Evolutionary conservation across 1,140 invertebrate genomes (phyloP).

Genomic region (Delia radicum): DNA sequence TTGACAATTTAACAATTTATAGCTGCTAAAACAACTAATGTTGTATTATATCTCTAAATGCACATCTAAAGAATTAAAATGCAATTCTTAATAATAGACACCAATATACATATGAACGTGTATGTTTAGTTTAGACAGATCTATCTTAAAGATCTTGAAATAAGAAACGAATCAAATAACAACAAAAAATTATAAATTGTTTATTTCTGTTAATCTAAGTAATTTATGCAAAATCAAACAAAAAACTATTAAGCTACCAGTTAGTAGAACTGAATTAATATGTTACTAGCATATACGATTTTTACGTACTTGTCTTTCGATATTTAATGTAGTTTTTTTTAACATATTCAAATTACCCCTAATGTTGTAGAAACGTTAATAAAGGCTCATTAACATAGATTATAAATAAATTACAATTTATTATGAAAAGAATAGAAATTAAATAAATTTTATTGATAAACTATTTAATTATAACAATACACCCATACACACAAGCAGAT

Average conservation of each 20-base stretch:
- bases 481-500: too few species aligned
- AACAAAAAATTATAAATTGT: slow-evolving; percentile 3
- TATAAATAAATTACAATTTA: slow-evolving; percentile 20
- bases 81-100: not conserved
- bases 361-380: not conserved
- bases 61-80: not conserved
- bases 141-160: not conserved
- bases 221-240: slow-evolving; percentile 19
- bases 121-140: too few species aligned
- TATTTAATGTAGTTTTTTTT: too few species aligned
- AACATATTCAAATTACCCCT: not conserved
- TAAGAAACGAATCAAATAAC: not conserved
- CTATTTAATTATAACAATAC: not conserved
- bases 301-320: not conserved
- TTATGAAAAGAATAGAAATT: not conserved
- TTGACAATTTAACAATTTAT: slow-evolving; percentile 22
- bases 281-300: not conserved
- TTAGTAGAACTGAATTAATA: not conserved
- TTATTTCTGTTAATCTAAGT: too few species aligned
- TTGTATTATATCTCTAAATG: not conserved
- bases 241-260: slow-evolving; percentile 4
- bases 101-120: not conserved
- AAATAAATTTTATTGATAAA: not conserved
- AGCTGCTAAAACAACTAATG: slow-evolving; percentile 1
- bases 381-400: slow-evolving; percentile 21